Evolutionary conservation across 2,888 invertebrate species (phyloP).

Genomic region (Gastracanthus pulcherrimus): DNA sequence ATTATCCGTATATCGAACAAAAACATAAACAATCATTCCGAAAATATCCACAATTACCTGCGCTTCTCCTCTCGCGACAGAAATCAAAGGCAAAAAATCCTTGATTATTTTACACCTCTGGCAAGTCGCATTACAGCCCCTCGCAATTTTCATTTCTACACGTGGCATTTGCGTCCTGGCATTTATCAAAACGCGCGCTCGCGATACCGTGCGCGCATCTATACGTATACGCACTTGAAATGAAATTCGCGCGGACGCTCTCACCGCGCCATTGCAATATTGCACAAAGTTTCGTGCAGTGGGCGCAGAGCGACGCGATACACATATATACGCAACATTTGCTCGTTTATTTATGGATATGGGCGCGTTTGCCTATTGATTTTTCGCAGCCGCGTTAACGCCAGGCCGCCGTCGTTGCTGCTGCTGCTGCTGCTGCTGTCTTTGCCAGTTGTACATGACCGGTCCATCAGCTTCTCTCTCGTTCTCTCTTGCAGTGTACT

Average conservation of each 20-base stretch:
- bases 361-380: conserved; percentile 63
- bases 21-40: background rate
- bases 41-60: too few relatives aligned
- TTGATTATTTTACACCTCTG: too few relatives aligned
- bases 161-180: background rate
- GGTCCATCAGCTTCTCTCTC: conserved; percentile 34
- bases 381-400: conserved; percentile 61
- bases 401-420: too few relatives aligned
- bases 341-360: conserved; percentile 67
- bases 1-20: background rate
- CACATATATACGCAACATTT: conserved; percentile 64
- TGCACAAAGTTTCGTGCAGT: background rate
- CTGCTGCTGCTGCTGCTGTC: conserved; percentile 1
- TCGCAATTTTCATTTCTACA: background rate
- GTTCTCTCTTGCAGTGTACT: background rate
- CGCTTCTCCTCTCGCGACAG: too few relatives aligned
- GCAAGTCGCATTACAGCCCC: too few relatives aligned
- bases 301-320: too few relatives aligned
- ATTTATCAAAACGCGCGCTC: background rate
- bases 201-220: background rate
- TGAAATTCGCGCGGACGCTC: background rate
- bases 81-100: too few relatives aligned
- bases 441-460: conserved; percentile 20
- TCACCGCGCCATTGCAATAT: too few relatives aligned
- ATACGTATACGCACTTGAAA: background rate